Base-by-base conservation (phyloP, 2,113 vertebrate species). In the Galemys pyrenaicus region DNA sequence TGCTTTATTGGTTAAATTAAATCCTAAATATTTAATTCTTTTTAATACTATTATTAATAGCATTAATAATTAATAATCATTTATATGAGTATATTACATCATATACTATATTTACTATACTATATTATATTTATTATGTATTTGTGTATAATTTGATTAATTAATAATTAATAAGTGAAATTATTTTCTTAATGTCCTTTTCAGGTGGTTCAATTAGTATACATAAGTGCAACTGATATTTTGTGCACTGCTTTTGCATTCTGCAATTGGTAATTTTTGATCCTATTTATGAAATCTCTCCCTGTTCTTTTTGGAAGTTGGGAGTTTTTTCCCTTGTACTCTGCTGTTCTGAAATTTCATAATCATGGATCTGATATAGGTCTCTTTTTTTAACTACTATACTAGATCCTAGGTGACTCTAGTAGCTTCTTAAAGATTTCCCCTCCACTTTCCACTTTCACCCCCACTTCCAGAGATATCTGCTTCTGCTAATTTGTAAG, bases 351-450 rank as follows among this genome's bases (percentile, higher is more conserved):
- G 62, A 65, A 71, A 67, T 92, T 85, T 80, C 41, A 74, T 54
- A 22, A 83, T 15, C 51, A 68, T 49, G 17, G 68, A 32, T 24
- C 28, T n/a, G 32, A 10, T 32, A 24, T 60, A 15, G 24, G 22
- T 60, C 54, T 71, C 35, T 82, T 85, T 82, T 85, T 94, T 81
- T 82, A 91, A 26, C 19, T 41, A 80, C 8, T 62, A 4, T 84
- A 39, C 19, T 86, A 54, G 65, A 15, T 30, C 28, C 6, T 10
- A 46, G 6, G 9, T 46, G 35, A 3, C n/a, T 80, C 30, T 35
- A 88, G 44, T 9, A 88, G 41, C 68, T 91, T 91, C 75, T 91
- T 91, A 78, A 44, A 94, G 39, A 68, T 10, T 62, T 70, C 54
- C 24, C 30, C 13, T 86, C 30, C 60, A 39, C 70, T 77, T 82